Evolutionary conservation across 2,888 invertebrate genomes (phyloP), one percentile per base, ranked within the genome.

Genomic region (Zhuqinia jingwanae): DNA sequence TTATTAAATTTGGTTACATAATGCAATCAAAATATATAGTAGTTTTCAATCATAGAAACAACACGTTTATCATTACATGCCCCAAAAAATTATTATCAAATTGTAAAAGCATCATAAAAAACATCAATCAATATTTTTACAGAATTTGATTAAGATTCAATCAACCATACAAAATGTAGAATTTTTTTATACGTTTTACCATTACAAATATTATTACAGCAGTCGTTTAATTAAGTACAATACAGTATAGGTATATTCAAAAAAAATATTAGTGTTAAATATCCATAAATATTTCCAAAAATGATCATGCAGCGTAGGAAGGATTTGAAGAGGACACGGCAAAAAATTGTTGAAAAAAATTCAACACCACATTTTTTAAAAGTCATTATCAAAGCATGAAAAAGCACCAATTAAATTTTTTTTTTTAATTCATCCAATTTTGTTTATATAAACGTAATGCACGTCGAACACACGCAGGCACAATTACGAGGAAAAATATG

Each of bases 261-360:
- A 47, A 13, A 45, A 47, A 13, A 47, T 15, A 47, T 70, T 70
- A 70, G 47, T 45, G 36, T 47, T 50, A 13, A 50, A 42, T 15
- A 15, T 11, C 2, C 50, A 50, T 50, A 8, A 2, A 50, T 15
- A 50, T 11, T 50, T 13, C n/a, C 50, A 13, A 15, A 13, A 15
- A 50, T 45, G 15, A 45, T 70, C 70, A 70, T 70, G 70, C 70
- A 70, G 25, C 70, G 47, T 45, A 20, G 68, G 45, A 42, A 20
- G 68, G 30, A 17, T 36, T 36, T 36, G 36, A 13, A 70, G 47
- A 22, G 47, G 47, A 70, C 22, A 50, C 15, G 47, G 47, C 47
- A 47, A 50, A 50, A 42, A 47, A 17, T 47, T 45, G 25, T 47
- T 20, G 45, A 45, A 47, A 25, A 22, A 13, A 17, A 63, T 36